Evolutionary conservation across 2,113 vertebrate genomes (phyloP), one percentile per base, ranked within the genome.

Genomic region (Meleagris gallopavo): DNA sequence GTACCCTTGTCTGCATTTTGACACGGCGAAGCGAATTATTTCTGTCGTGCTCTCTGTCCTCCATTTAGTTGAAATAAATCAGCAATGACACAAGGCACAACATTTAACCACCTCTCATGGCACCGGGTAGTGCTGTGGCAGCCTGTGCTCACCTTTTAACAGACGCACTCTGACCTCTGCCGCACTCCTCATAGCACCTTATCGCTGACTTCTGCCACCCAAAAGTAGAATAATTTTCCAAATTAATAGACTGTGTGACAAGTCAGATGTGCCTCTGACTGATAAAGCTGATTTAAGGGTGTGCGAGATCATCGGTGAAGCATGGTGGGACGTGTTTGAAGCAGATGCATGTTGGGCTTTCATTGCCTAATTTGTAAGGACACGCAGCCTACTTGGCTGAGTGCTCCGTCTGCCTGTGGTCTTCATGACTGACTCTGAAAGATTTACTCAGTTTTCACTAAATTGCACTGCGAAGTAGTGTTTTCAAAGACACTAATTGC

Each of bases 131-230:
- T 6, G 38, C 54, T 38, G 85, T 30, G 46, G 54, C 52, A 32
- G 46, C 40, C 4, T 0, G 6, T 5, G 1, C 14, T 38, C 2
- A 1, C n/a, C 0, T 0, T 10, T 20, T 8, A 2, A 7, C 0
- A 4, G 15, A 14, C 15, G 3, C 4, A 1, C 2, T 0, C 12
- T 12, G 21, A 40, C 29, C 52, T 20, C 13, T 22, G n/a, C 69
- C 5, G 4, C 21, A 17, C 34, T 40, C 1, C 0, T 10, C 30
- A 5, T 0, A 27, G 2, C 0, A 13, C 38, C 55, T 79, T 8
- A 18, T 11, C 1, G 3, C 15, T 19, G 60, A 46, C 54, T 4
- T 4, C 61, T 58, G 71, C 52, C 40, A 7, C 8, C 40, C 58
- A 10, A 27, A 75, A 13, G 36, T 0, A n/a, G 81, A 69, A 62